Evolutionary conservation across 2,113 vertebrate species (phyloP).

Genomic region (Scomber colias): DNA sequence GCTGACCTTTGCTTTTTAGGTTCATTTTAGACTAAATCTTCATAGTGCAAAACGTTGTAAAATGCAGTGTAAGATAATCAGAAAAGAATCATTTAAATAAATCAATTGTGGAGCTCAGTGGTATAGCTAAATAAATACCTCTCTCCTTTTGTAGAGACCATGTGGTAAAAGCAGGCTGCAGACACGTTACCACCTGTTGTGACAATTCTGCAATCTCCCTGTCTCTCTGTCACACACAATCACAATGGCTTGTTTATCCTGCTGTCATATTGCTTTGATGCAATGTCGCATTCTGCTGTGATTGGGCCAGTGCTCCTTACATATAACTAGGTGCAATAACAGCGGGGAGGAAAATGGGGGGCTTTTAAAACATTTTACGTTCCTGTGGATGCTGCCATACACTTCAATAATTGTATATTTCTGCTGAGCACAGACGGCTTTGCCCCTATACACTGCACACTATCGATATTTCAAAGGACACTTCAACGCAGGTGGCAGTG

Average conservation of each 20-base stretch:
- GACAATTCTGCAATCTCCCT: constrained; percentile 61
- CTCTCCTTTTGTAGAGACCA: constrained; percentile 20
- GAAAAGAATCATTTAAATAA: constrained; percentile 16
- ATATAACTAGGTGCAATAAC: constrained; percentile 31
- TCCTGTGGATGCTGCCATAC: constrained; percentile 5
- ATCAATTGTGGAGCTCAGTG: background rate
- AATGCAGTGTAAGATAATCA: constrained; percentile 13
- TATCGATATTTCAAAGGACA: constrained; percentile 50
- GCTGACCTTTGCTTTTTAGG: constrained; percentile 39
- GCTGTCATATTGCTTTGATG: constrained; percentile 55
- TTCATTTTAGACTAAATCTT: background rate
- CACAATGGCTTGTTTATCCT: constrained; percentile 57
- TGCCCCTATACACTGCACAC: background rate
- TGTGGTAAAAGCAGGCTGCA: constrained; percentile 50
- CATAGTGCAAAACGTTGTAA: background rate
- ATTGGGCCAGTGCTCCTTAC: constrained; percentile 29
- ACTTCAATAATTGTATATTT: constrained; percentile 42
- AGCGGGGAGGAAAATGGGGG: constrained; percentile 53
- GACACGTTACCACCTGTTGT: constrained; percentile 53
- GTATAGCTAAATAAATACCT: constrained; percentile 34
- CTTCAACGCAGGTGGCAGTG: constrained; percentile 43
- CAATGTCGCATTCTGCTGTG: constrained; percentile 27
- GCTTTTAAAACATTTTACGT: constrained; percentile 42
- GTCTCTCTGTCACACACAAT: constrained; percentile 45
- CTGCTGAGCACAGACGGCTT: background rate